These are phyloP conservation scores for Alloscopus bannaensis DNA, from an alignment of 2,888 invertebrate genomes.

Conservation along the genomic window DNA sequence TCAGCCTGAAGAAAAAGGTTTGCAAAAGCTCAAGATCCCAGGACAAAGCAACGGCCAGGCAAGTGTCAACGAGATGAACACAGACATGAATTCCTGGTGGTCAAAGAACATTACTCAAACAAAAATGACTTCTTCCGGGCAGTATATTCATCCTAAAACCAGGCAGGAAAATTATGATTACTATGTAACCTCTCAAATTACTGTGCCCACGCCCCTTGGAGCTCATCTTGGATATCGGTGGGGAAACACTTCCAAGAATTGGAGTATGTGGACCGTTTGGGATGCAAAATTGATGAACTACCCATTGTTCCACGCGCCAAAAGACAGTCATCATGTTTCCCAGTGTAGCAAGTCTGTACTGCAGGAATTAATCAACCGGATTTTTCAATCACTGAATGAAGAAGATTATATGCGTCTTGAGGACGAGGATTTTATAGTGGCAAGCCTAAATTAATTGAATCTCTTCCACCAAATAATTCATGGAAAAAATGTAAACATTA, in stretches of 20 bases:
- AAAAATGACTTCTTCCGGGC: no score
- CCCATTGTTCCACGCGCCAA: neutral
- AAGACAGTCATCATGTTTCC: neutral
- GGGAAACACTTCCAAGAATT: neutral
- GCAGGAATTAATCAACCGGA: neutral
- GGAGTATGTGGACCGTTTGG: constrained; percentile 10
- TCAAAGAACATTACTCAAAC: no score
- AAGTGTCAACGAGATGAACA: no score
- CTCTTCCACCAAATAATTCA: no score
- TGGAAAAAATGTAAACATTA: no score
- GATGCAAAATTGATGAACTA: neutral
- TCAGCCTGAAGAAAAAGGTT: no score
- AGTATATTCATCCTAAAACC: no score
- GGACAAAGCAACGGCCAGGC: no score
- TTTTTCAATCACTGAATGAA: neutral
- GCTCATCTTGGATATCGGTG: neutral
- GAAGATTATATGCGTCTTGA: neutral
- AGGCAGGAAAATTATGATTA: no score
- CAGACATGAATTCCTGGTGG: no score
- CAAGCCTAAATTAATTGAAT: neutral
- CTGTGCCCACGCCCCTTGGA: neutral
- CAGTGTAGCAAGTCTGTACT: neutral
- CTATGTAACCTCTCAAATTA: no score
- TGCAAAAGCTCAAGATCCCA: no score
- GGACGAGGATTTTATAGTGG: neutral